Percentiles rank a stretch among this genome's conserved stretches.
Evolutionary conservation across 2,797 vertebrate genomes (phyloP).

Genomic region (Benthosema pterotum): DNA sequence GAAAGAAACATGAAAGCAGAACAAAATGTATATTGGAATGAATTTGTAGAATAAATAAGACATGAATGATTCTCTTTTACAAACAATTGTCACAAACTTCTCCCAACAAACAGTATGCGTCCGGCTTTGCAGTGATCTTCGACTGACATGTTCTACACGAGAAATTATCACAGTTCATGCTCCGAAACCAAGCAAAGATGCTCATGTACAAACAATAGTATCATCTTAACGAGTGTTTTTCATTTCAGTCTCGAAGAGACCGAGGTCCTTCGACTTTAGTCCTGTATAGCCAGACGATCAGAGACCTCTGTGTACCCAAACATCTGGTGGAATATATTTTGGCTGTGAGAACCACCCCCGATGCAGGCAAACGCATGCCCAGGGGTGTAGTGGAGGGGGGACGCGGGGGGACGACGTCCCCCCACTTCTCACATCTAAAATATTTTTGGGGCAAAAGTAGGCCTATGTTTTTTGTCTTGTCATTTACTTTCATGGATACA

Average conservation of each 20-base stretch:
- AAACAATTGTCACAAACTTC: slow-evolving; percentile 27
- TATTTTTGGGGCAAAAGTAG: too few relatives aligned
- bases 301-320: too few relatives aligned
- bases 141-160: slow-evolving; percentile 35
- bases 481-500: too few relatives aligned
- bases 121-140: slow-evolving; percentile 21
- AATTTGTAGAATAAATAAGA: slow-evolving; percentile 25
- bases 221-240: slow-evolving; percentile 24
- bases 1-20: slow-evolving; percentile 50
- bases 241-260: slow-evolving; percentile 36
- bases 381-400: too few relatives aligned
- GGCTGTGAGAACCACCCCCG: too few relatives aligned
- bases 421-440: too few relatives aligned
- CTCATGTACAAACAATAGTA: slow-evolving; percentile 27
- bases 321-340: too few relatives aligned
- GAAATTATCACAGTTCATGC: slow-evolving; percentile 37
- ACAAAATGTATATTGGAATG: slow-evolving; percentile 16
- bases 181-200: slow-evolving; percentile 40
- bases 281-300: too few relatives aligned
- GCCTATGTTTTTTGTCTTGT: too few relatives aligned
- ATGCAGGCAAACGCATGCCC: too few relatives aligned
- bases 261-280: slow-evolving; percentile 26
- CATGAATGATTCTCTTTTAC: slow-evolving; percentile 31
- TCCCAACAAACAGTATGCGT: slow-evolving; percentile 9
- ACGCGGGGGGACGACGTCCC: too few relatives aligned